Conservation (phyloP, 2,113 vertebrate species). For the Otis tarda region DNA sequence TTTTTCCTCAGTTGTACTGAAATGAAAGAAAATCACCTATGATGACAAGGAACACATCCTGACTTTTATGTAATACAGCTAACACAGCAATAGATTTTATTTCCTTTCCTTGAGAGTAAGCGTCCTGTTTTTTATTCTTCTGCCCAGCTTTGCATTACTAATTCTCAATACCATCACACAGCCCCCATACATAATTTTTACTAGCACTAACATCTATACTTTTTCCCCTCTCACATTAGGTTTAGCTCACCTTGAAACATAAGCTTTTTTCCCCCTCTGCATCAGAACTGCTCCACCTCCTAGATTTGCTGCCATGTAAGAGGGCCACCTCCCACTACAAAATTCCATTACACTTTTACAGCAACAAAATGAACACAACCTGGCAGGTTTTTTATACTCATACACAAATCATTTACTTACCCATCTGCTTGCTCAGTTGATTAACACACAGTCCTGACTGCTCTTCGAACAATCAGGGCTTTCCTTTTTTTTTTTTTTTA, state of each 20-base stretch:
- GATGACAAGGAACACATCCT: not conserved
- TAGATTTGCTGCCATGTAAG: rapidly evolving
- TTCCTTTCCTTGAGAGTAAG: not conserved
- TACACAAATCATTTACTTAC: rapidly evolving
- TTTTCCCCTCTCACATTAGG: no score
- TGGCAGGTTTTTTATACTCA: rapidly evolving
- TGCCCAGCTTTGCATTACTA: not conserved
- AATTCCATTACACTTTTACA: rapidly evolving
- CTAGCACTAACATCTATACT: not conserved
- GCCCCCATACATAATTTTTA: rapidly evolving
- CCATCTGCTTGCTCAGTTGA: no score
- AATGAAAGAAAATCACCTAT: not conserved
- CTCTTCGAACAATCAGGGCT: no score
- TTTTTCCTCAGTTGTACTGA: not conserved
- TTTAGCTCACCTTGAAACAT: rapidly evolving
- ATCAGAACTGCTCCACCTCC: no score
- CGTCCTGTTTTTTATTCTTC: rapidly evolving
- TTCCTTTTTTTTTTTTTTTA: no score
- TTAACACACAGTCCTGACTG: rapidly evolving
- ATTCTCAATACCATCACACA: not conserved
- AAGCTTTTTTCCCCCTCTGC: rapidly evolving
- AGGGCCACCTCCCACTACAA: rapidly evolving
- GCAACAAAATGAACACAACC: rapidly evolving
- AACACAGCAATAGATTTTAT: rapidly evolving
- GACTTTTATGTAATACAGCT: not conserved